phyloP scores from a whole-genome alignment of 1,140 invertebrate species.

The Camponotus floridanus region DNA sequence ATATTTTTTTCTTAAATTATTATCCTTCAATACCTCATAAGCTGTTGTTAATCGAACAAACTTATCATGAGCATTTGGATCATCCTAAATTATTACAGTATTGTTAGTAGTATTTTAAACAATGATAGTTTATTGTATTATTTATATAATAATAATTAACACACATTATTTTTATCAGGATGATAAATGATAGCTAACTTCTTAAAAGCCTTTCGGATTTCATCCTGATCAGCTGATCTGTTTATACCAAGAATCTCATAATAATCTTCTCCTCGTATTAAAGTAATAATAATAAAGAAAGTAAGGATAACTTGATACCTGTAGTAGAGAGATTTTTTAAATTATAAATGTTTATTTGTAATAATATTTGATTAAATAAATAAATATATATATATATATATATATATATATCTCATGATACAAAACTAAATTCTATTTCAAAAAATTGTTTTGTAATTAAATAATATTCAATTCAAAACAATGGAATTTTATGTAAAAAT shows the following conservation, averaged over 20 bases:
- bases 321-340: slow-evolving; percentile 18
- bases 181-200: slow-evolving; percentile 92
- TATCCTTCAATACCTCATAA: slow-evolving; percentile 94
- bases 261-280: slow-evolving; percentile 81
- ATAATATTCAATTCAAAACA: neutral
- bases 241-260: slow-evolving; percentile 91
- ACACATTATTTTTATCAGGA: slow-evolving; percentile 94
- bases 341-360: neutral
- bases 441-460: neutral
- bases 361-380: neutral
- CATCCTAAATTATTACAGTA: slow-evolving; percentile 86
- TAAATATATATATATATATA: slow-evolving; percentile 2
- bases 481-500: neutral
- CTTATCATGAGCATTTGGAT: slow-evolving; percentile 90
- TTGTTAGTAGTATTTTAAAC: slow-evolving; percentile 44
- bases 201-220: slow-evolving; percentile 94
- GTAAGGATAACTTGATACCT: slow-evolving; percentile 66
- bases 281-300: slow-evolving; percentile 68
- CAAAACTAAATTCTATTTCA: neutral
- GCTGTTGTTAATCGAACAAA: slow-evolving; percentile 93
- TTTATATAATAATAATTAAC: slow-evolving; percentile 40
- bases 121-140: neutral
- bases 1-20: slow-evolving; percentile 92
- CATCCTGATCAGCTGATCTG: slow-evolving; percentile 90
- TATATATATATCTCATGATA: neutral